phyloP scores from a whole-genome alignment of 2,113 vertebrate genomes.

The Sturnira hondurensis region DNA sequence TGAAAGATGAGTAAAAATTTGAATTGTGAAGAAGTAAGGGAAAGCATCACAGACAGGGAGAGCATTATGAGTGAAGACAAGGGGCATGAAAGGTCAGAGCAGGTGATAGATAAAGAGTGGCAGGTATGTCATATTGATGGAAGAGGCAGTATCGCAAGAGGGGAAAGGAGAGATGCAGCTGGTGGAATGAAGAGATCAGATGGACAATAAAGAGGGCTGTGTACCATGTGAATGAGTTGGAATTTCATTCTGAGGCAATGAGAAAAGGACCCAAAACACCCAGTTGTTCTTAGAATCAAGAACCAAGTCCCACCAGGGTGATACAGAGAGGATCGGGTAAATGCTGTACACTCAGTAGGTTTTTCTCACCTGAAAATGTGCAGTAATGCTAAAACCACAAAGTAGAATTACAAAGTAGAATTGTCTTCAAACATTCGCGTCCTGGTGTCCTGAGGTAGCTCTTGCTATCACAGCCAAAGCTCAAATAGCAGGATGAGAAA shows the following conservation, averaged over 20 bases:
- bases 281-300: background rate
- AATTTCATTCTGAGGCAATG: background rate
- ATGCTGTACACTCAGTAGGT: fast-evolving
- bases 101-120: constrained; percentile 12
- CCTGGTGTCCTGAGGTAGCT: background rate
- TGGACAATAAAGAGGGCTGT: background rate
- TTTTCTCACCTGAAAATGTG: background rate
- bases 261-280: background rate
- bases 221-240: background rate
- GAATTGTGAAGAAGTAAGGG: background rate
- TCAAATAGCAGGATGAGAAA: background rate
- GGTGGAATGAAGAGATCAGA: background rate
- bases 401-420: fast-evolving
- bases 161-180: background rate
- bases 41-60: background rate
- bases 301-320: background rate
- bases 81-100: background rate
- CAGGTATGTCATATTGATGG: background rate
- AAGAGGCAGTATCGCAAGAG: background rate
- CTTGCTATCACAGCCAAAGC: background rate
- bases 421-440: background rate
- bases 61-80: background rate
- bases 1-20: constrained; percentile 41
- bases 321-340: background rate
- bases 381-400: background rate